Evolutionary conservation across 1,140 invertebrate genomes (phyloP).

Genomic region (Drosophila kikkawai): DNA sequence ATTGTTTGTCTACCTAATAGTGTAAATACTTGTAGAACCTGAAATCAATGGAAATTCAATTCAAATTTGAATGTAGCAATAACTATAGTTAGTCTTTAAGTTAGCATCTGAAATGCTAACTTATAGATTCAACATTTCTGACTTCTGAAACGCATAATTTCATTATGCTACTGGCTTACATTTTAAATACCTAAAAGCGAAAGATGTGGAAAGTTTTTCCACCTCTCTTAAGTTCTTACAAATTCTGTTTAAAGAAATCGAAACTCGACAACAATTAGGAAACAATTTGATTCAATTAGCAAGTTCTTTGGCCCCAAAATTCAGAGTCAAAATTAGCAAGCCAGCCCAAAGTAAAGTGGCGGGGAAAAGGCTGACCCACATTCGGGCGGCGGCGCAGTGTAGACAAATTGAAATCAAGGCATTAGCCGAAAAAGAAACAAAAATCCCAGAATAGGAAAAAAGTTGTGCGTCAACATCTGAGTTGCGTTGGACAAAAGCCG

Average conservation of each 20-base stretch:
- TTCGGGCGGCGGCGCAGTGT: conserved; percentile 26
- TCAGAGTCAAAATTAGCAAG: conserved; percentile 46
- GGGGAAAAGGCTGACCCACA: conserved; percentile 39
- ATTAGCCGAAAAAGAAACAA: conserved; percentile 48
- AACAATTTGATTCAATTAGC: conserved; percentile 68
- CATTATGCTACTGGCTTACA: background rate
- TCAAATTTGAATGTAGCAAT: background rate
- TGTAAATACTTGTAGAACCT: too few relatives aligned
- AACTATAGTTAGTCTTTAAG: too few relatives aligned
- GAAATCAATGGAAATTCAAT: background rate
- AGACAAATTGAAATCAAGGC: conserved; percentile 75
- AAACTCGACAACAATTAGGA: conserved; percentile 58
- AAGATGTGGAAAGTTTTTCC: conserved; percentile 26
- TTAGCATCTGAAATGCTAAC: too few relatives aligned
- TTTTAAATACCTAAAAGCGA: background rate
- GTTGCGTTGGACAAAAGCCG: conserved; percentile 26
- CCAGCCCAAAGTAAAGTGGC: conserved; percentile 1
- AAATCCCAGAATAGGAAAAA: conserved; percentile 15
- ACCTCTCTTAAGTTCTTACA: conserved; percentile 9
- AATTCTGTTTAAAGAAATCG: conserved; percentile 51
- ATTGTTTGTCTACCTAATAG: background rate
- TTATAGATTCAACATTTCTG: background rate
- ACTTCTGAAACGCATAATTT: background rate
- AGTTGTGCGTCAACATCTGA: conserved; percentile 26
- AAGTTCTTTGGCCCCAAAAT: conserved; percentile 47